phyloP scores from a whole-genome alignment of 2,888 invertebrate species.

The Ophion obscuratus region DNA sequence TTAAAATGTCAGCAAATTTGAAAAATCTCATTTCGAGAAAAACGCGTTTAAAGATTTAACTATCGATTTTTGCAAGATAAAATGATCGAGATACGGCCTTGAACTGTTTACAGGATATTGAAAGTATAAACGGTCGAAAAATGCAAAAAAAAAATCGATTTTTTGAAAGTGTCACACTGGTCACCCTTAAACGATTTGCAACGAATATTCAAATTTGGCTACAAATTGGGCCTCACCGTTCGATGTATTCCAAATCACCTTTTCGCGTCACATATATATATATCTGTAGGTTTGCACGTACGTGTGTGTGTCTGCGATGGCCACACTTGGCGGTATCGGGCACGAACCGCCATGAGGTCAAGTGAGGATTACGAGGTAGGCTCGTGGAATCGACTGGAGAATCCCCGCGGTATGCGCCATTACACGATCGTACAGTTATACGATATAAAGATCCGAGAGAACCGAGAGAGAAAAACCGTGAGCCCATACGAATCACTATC shows the following conservation, averaged over 20 bases:
- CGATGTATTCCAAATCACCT: not conserved
- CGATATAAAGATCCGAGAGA: not conserved
- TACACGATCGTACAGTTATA: constrained; percentile 51
- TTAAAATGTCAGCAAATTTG: too few species aligned
- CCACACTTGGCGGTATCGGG: constrained; percentile 32
- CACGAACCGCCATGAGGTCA: constrained; percentile 62
- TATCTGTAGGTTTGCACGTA: not conserved
- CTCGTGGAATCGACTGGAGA: constrained; percentile 55
- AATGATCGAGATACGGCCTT: too few species aligned
- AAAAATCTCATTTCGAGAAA: too few species aligned
- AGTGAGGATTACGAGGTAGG: constrained; percentile 65
- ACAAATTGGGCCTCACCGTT: not conserved
- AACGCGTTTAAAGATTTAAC: too few species aligned
- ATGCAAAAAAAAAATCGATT: too few species aligned
- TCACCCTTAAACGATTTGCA: not conserved
- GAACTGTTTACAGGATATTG: too few species aligned
- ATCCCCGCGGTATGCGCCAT: constrained; percentile 39
- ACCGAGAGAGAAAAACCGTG: constrained; percentile 40
- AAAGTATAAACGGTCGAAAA: too few species aligned
- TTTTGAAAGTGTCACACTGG: too few species aligned
- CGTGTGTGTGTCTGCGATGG: not conserved
- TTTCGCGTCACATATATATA: not conserved
- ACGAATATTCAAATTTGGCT: not conserved
- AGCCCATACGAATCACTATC: constrained; percentile 66
- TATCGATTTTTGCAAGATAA: too few species aligned